Evolutionary conservation across 2,888 invertebrate species (phyloP), one percentile per base, ranked within the genome.

Genomic region (Entomobrya proxima): DNA sequence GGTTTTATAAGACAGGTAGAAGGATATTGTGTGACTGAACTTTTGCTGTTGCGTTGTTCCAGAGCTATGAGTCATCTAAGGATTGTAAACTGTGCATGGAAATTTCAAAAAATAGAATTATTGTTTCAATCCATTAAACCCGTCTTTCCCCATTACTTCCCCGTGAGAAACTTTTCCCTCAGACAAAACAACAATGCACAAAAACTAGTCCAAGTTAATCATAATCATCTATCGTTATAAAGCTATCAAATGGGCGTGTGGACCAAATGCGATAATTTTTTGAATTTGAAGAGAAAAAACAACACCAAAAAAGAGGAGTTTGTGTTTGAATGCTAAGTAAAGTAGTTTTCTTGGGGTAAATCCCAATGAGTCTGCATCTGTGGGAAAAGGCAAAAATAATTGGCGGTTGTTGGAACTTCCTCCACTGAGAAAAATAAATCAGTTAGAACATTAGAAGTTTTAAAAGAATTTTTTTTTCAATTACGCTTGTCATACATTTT

Each of bases 361-460:
- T 79, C 67, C 78, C 79, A 24, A 67, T 79, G 67, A 78, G 61
- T 77, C 21, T 35, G 55, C 55, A 44, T 76, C 24, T 79, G 67
- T 79, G 79, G 37, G 77, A 77, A 77, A 58, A 67, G 6, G 15
- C 30, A 35, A 18, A 21, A 44, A 61, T 77, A 77, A 77, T 77
- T 24, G 40, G 44, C n/a, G n/a, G 27, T 50, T 7, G 37, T 27
- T 55, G 58, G 52, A 30, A 61, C 61, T 77, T 77, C 44, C 64
- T 77, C n/a, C 18, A 69, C n/a, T n/a, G n/a, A n/a, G n/a, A 37
- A 37, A 7, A 13, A 37, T 6, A 21, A 21, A 37, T 21, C 40
- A n/a, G 4, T 15, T 15, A 21, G 7, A 69, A 21, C 40, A 40
- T n/a, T 47, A n/a, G 15, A 47, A 7, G 47, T n/a, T 47, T 2